Conservation (phyloP, 2,888 invertebrate species). For the Smittia aterrima region DNA sequence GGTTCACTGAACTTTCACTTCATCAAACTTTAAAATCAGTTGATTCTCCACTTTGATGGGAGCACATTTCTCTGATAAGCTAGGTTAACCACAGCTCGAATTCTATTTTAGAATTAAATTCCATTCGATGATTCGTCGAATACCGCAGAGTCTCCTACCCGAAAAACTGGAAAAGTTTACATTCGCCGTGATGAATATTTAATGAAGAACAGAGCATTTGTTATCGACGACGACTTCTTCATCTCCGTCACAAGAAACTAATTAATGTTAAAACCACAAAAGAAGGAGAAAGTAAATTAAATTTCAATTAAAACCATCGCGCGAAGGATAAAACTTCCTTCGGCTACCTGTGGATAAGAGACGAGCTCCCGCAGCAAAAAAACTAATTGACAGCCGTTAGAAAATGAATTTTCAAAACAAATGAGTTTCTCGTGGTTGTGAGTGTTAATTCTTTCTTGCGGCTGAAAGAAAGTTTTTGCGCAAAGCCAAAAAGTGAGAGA, state of each 20-base stretch:
- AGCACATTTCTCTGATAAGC: too few relatives aligned
- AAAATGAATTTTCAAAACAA: not conserved
- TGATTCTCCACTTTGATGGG: too few relatives aligned
- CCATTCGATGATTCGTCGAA: too few relatives aligned
- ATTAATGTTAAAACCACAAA: not conserved
- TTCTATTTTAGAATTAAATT: too few relatives aligned
- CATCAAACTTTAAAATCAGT: too few relatives aligned
- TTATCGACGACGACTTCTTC: not conserved
- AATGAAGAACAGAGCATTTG: not conserved
- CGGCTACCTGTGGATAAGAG: not conserved
- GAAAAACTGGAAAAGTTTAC: not conserved
- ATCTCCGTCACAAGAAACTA: not conserved
- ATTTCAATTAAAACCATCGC: not conserved
- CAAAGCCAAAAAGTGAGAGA: not conserved
- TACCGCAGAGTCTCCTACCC: too few relatives aligned
- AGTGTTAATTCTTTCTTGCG: not conserved
- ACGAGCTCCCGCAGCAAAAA: not conserved
- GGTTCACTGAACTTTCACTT: too few relatives aligned
- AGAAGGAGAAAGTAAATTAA: not conserved
- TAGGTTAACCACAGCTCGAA: too few relatives aligned
- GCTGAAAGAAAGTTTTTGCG: not conserved
- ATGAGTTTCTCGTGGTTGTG: not conserved
- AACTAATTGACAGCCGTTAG: not conserved
- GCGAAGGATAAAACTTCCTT: not conserved
- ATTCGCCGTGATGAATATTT: not conserved